Evolutionary conservation across 2,113 vertebrate genomes (phyloP).

Genomic region (Spheniscus mendiculus): DNA sequence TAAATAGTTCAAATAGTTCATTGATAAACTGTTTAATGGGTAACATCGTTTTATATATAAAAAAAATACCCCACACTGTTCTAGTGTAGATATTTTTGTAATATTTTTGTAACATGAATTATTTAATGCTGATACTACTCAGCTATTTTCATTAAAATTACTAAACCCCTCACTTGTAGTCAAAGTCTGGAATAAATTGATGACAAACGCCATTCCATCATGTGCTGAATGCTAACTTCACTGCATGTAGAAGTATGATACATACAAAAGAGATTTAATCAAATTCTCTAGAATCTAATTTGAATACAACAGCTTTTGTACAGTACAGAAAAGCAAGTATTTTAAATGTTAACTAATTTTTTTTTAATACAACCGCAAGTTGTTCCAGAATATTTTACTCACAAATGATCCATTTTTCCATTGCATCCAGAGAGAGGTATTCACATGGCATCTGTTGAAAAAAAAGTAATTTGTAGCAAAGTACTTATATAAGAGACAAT

Average conservation of each 20-base stretch:
- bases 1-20: background rate
- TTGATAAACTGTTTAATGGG: background rate
- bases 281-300: background rate
- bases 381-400: slow-evolving; percentile 74
- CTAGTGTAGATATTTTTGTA: background rate
- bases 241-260: background rate
- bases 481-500: background rate
- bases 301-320: background rate
- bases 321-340: background rate
- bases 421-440: slow-evolving; percentile 95
- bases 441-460: slow-evolving; percentile 94
- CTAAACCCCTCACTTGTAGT: background rate
- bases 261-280: background rate
- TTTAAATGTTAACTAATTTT: background rate
- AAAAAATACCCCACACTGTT: background rate
- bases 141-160: background rate
- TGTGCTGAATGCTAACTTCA: background rate
- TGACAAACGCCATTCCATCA: background rate
- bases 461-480: slow-evolving; percentile 28
- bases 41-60: background rate
- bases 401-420: slow-evolving; percentile 99
- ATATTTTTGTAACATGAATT: background rate
- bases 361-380: background rate
- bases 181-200: background rate
- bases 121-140: background rate